Evolutionary conservation across 1,140 invertebrate genomes (phyloP).

Genomic region (Patella vulgata): DNA sequence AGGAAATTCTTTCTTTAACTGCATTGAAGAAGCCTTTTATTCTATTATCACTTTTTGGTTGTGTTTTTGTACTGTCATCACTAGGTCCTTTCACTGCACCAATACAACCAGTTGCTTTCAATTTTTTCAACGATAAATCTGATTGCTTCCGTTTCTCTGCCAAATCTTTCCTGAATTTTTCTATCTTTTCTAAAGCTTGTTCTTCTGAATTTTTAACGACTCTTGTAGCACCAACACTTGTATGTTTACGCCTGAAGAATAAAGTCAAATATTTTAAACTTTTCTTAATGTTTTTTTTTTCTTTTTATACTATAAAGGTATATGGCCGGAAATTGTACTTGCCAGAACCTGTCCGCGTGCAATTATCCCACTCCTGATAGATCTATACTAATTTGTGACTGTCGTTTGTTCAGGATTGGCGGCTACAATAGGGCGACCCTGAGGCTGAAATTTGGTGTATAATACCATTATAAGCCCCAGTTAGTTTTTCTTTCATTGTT

Average conservation of each 20-base stretch:
- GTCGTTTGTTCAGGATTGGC: too few relatives aligned
- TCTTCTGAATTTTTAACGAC: conserved; percentile 49
- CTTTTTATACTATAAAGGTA: neutral
- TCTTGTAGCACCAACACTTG: conserved; percentile 15
- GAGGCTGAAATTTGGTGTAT: too few relatives aligned
- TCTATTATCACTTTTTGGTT: conserved; percentile 25
- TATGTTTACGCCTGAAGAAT: conserved; percentile 29
- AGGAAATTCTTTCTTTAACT: neutral
- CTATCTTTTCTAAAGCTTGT: conserved; percentile 55
- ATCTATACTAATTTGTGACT: too few relatives aligned
- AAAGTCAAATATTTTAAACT: neutral
- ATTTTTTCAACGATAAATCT: too few relatives aligned
- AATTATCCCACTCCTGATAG: conserved; percentile 2
- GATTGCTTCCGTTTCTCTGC: conserved; percentile 46
- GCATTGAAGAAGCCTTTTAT: conserved; percentile 38
- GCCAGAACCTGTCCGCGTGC: neutral
- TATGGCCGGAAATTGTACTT: neutral
- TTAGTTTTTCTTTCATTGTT: too few relatives aligned
- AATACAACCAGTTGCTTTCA: too few relatives aligned
- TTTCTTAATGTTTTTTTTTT: neutral
- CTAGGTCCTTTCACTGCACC: too few relatives aligned
- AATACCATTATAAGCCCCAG: too few relatives aligned
- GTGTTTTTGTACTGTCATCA: neutral
- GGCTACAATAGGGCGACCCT: too few relatives aligned
- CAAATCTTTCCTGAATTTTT: conserved; percentile 45